Conservation (phyloP, 2,888 invertebrate species). For the Tetragonula carbonaria region DNA sequence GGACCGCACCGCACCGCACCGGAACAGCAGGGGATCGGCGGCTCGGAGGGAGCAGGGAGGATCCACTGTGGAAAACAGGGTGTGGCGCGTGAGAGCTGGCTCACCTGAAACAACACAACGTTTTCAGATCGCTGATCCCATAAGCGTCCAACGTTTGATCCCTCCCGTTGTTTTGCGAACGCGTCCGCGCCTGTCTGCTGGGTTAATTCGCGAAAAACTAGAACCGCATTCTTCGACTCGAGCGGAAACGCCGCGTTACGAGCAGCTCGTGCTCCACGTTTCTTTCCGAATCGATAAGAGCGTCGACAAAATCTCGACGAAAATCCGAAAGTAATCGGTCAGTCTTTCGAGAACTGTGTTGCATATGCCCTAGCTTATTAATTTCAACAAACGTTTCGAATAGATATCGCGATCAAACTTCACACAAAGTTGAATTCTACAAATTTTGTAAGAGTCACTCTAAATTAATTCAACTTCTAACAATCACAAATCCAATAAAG, state of each 20-base stretch:
- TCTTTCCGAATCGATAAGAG: neutral
- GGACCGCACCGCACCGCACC: constrained; percentile 28
- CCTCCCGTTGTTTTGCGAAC: constrained; percentile 80
- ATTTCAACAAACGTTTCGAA: too few relatives aligned
- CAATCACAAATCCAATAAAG: too few relatives aligned
- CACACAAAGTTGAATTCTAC: too few relatives aligned
- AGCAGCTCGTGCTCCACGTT: neutral
- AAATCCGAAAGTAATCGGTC: too few relatives aligned
- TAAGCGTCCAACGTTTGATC: constrained; percentile 82
- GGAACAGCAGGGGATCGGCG: constrained; percentile 25
- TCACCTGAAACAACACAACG: constrained; percentile 84
- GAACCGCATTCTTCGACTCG: constrained; percentile 58
- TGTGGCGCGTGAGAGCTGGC: constrained; percentile 80
- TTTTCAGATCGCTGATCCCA: constrained; percentile 83
- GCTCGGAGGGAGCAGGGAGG: constrained; percentile 50
- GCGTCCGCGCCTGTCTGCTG: constrained; percentile 74
- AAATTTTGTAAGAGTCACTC: too few relatives aligned
- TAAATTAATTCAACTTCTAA: too few relatives aligned
- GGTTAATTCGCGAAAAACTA: constrained; percentile 71
- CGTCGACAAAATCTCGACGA: neutral
- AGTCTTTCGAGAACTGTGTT: too few relatives aligned
- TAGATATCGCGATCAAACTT: too few relatives aligned
- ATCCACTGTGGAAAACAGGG: constrained; percentile 71
- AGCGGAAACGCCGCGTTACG: neutral
- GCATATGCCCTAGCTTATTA: too few relatives aligned